Percentiles rank a stretch among this genome's conserved stretches.
Evolutionary conservation across 2,113 vertebrate genomes (phyloP).

Genomic region (Sinocyclocheilus anshuiensis): DNA sequence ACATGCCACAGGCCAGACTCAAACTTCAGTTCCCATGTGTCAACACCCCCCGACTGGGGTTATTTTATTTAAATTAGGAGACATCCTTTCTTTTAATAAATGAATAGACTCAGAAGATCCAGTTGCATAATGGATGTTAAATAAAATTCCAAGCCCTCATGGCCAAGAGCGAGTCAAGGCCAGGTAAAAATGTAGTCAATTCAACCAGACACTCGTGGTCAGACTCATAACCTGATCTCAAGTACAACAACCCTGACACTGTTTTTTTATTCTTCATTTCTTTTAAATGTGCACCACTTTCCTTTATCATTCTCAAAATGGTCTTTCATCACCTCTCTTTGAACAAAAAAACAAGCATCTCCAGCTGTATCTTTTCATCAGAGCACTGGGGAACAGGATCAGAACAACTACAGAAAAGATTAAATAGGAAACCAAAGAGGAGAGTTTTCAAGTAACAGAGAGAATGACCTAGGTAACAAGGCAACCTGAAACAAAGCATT

Average conservation of each 20-base stretch:
- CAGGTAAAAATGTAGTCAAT: not conserved
- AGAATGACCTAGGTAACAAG: not conserved
- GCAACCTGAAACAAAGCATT: not conserved
- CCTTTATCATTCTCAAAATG: not conserved
- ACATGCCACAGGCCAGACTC: not conserved
- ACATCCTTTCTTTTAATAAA: slow-evolving; percentile 1
- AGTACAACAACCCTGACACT: not conserved
- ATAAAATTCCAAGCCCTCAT: not conserved
- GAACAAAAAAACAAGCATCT: not conserved
- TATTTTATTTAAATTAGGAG: not conserved
- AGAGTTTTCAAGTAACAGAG: not conserved
- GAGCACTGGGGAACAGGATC: not conserved
- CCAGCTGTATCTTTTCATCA: not conserved
- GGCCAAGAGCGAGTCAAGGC: not conserved
- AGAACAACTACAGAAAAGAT: slow-evolving; percentile 7
- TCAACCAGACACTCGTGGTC: not conserved
- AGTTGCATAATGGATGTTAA: not conserved
- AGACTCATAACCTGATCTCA: not conserved
- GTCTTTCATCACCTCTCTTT: slow-evolving; percentile 11
- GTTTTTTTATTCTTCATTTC: not conserved
- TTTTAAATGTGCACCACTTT: not conserved
- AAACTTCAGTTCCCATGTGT: not conserved
- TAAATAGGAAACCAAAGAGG: not conserved
- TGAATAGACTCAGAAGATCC: not conserved
- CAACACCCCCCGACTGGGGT: not conserved